A percentile compares a stretch with the other conserved stretches of the same genome.
These are phyloP conservation scores for Orchestes rusci DNA, from an alignment of 2,888 invertebrate species.

Conservation along the genomic window DNA sequence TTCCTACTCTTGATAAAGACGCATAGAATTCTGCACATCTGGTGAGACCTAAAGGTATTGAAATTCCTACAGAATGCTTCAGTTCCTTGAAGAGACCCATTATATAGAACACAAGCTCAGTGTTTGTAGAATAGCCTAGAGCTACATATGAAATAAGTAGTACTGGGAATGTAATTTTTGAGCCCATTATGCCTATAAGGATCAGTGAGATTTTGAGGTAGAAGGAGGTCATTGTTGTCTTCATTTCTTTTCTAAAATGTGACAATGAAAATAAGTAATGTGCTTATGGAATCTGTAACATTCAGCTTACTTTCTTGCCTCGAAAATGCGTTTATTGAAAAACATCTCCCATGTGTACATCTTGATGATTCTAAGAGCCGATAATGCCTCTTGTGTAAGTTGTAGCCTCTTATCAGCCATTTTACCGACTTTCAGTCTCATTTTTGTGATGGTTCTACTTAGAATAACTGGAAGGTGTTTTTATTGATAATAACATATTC, in stretches of 20 bases:
- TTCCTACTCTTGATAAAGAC: slow-evolving; percentile 62
- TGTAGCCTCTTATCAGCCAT: slow-evolving; percentile 34
- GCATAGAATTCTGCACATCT: slow-evolving; percentile 73
- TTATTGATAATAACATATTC: no score
- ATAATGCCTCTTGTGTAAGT: slow-evolving; percentile 34
- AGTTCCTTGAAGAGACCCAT: slow-evolving; percentile 84
- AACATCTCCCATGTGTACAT: slow-evolving; percentile 36
- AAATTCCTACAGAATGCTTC: slow-evolving; percentile 74
- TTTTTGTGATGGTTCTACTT: slow-evolving; percentile 28
- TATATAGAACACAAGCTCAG: slow-evolving; percentile 81
- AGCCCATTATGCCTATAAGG: slow-evolving; percentile 35
- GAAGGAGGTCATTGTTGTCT: slow-evolving; percentile 43
- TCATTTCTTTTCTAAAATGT: slow-evolving; percentile 58
- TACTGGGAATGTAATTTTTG: slow-evolving; percentile 38
- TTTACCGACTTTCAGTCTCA: slow-evolving; percentile 34
- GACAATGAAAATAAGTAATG: neutral
- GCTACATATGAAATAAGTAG: slow-evolving; percentile 55
- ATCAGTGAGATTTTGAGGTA: slow-evolving; percentile 35
- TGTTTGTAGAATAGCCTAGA: slow-evolving; percentile 62
- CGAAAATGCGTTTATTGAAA: slow-evolving; percentile 47
- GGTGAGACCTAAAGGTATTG: slow-evolving; percentile 67
- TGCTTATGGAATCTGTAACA: neutral
- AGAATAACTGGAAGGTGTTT: slow-evolving; percentile 31
- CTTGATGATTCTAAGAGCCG: slow-evolving; percentile 35
- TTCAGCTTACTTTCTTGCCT: slow-evolving; percentile 35